phyloP scores from a whole-genome alignment of 2,113 vertebrate genomes.

The Phylloscopus trochiloides region DNA sequence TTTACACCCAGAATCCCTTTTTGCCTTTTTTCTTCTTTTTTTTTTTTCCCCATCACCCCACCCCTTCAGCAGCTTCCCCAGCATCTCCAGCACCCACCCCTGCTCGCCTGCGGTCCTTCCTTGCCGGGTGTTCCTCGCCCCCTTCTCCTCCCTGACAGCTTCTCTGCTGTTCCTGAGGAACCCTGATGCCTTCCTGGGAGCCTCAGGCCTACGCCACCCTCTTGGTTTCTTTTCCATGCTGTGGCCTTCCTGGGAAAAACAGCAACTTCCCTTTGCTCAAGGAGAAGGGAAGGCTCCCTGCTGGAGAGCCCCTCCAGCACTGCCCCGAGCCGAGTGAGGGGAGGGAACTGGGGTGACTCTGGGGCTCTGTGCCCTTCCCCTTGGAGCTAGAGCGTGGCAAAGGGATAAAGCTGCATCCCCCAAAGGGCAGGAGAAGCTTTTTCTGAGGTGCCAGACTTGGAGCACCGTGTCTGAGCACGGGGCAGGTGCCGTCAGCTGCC shows the following conservation, averaged over 20 bases:
- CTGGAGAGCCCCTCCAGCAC: neutral
- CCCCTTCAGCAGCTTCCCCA: conserved; percentile 13
- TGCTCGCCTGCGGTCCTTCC: neutral
- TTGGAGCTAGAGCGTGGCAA: too few relatives aligned
- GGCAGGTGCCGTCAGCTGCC: neutral
- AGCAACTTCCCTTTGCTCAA: neutral
- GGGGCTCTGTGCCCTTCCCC: neutral
- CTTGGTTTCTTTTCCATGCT: neutral
- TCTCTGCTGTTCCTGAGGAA: neutral
- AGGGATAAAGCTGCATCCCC: neutral
- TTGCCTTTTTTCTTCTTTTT: neutral
- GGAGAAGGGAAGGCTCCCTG: neutral
- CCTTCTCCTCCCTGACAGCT: conserved; percentile 9
- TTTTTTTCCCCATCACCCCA: neutral
- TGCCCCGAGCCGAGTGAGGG: accelerated
- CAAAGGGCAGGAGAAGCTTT: neutral
- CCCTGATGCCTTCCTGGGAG: neutral
- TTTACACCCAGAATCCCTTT: neutral
- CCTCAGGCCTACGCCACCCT: neutral
- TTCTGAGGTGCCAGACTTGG: neutral
- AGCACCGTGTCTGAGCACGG: accelerated
- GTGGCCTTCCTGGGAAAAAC: neutral
- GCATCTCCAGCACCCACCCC: neutral
- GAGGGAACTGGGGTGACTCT: neutral
- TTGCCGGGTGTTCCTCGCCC: neutral